Evolutionary conservation across 2,113 vertebrate genomes (phyloP), one percentile per base, ranked within the genome.

Genomic region (Tragulus kanchil): DNA sequence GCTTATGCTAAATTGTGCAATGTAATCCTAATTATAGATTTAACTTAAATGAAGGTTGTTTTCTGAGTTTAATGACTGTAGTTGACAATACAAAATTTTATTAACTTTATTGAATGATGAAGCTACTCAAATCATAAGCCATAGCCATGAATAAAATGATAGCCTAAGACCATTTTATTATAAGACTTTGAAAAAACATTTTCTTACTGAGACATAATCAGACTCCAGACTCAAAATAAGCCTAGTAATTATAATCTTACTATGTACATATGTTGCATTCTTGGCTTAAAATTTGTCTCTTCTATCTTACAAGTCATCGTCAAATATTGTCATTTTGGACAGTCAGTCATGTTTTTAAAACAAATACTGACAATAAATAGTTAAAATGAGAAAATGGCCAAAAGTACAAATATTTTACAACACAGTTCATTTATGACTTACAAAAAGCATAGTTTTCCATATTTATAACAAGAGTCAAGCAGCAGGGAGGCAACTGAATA

Each of bases 61-160:
- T 69, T 58, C 31, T 77, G 12, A 65, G 5, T 36, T 77, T 65
- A 58, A 58, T 67, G 65, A 13, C 8, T 85, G 1, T 59, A 73
- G 78, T 45, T 71, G 25, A 15, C 54, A 86, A 23, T 26, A 15
- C 11, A 59, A 28, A 77, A 79, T 84, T 81, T 59, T 59, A 59
- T 75, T 77, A 42, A 42, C 85, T 84, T 7, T 67, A 17, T 77
- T 78, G 28, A 95, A 84, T 54, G 73, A 65, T 59, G 45, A 87
- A 87, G 10, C 54, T 52, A 77, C 84, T 42, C 50, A 77, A 83
- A n/a, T 36, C 58, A 59, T 42, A 77, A 77, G 78, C 50, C 85
- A 93, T 50, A 88, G 28, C 15, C 50, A 56, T 52, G 50, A 83
- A 31, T 88, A 88, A 92, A 95, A 93, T 59, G 56, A 67, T 25